Percentiles rank a stretch among this genome's conserved stretches.
phyloP scores from a whole-genome alignment of 2,888 invertebrate species.

The Stenodera caucasica region DNA sequence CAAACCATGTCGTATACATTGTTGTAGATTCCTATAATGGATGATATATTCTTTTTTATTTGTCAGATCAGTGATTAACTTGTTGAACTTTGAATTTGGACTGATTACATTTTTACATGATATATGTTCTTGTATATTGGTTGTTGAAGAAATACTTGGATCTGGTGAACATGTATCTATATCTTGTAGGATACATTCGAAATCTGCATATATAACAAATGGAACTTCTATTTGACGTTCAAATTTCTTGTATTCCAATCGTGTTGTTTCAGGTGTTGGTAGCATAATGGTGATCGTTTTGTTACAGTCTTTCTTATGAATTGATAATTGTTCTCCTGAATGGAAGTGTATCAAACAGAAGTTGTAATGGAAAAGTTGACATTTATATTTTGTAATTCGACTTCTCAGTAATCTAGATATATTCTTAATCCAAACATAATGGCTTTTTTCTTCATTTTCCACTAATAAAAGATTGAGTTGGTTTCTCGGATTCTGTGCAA shows the following conservation, averaged over 20 bases:
- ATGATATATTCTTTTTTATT: slow-evolving; percentile 11
- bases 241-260: background rate
- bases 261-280: background rate
- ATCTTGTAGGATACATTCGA: background rate
- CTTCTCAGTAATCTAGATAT: background rate
- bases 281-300: background rate
- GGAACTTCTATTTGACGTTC: background rate
- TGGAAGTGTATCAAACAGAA: background rate
- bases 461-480: background rate
- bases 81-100: slow-evolving; percentile 21
- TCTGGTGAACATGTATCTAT: no score
- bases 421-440: background rate
- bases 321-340: background rate
- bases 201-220: background rate
- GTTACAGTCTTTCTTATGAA: background rate
- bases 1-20: slow-evolving; percentile 18
- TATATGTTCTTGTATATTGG: background rate
- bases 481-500: background rate
- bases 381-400: background rate
- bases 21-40: slow-evolving; percentile 21
- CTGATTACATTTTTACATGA: slow-evolving; percentile 29
- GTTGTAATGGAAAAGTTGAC: background rate
- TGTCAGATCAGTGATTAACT: slow-evolving; percentile 32
- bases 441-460: background rate
- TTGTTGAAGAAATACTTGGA: no score